Evolutionary conservation across 2,113 vertebrate genomes (phyloP), one percentile per base, ranked within the genome.

Genomic region (Sminthopsis crassicaudata): DNA sequence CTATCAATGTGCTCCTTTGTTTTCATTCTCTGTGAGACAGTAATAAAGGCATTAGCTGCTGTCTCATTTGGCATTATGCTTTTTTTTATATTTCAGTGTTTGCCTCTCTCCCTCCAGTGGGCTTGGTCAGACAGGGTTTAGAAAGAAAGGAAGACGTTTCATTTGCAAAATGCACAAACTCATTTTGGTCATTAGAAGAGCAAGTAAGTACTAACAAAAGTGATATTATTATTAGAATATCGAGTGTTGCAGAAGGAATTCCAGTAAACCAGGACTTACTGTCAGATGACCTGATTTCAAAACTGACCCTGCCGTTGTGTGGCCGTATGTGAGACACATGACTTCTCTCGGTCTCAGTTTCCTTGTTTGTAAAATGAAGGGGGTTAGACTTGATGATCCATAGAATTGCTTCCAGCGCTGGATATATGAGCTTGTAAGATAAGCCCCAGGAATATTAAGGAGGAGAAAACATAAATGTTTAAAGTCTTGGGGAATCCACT

Each of bases 1-100:
- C 96, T 96, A 96, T 96, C 95, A 96, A 53, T 96, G 97, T 96
- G 96, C 95, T 97, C 94, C 92, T 98, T 97, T 97, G 46, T 94
- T 96, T 94, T 97, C 95, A 97, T 98, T 98, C 97, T 96, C 96
- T 97, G 96, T 93, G 97, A 98, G 97, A 96, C 95, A 97, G 90
- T 95, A 97, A 98, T 97, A 97, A 98, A 98, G 95, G 95, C 96
- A 97, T 98, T 97, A 98, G 97, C 95, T 92, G 96, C 96, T 95
- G 95, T n/a, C 96, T 98, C 97, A 97, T 96, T 97, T 95, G 96
- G 91, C 88, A 98, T 97, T 96, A 50, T 91, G 96, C 60, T 93
- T 96, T 95, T 95, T 98, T 95, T 93, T 93, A 96, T 96, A 96
- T 54, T 96, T 97, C 97, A 96, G 93, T 97, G 97, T 97, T 97